These are phyloP conservation scores for Apostichopus parvimensis DNA, from an alignment of 35 echinoderm and acorn worm genomes.

Conservation along the genomic window DNA sequence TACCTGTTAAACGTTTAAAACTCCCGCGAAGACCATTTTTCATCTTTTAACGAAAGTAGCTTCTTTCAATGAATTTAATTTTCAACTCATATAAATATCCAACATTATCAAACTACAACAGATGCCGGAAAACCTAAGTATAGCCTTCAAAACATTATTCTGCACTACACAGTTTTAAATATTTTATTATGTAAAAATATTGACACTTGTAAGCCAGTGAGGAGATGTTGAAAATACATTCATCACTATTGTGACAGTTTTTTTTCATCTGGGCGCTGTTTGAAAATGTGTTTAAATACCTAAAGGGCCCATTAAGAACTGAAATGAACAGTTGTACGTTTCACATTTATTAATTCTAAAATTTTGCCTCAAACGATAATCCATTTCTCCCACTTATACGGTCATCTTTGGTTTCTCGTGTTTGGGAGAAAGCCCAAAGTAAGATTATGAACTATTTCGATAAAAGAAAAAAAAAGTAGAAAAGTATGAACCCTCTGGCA, in stretches of 20 bases:
- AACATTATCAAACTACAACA: not conserved
- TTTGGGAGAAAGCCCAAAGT: not conserved
- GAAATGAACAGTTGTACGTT: constrained; percentile 7
- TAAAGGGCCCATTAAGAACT: constrained; percentile 9
- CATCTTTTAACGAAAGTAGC: no score
- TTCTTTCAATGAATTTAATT: no score
- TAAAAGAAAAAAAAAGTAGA: constrained; percentile 15
- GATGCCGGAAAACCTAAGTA: not conserved
- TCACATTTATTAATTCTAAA: constrained; percentile 34
- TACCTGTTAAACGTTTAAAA: no score
- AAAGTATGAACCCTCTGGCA: constrained; percentile 21
- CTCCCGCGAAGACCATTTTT: no score
- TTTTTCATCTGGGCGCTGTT: not conserved
- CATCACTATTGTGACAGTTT: not conserved
- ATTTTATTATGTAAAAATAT: not conserved
- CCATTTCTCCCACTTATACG: constrained; percentile 44
- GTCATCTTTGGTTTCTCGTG: constrained; percentile 44
- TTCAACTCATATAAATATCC: no score
- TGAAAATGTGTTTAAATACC: constrained; percentile 12
- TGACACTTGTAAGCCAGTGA: not conserved
- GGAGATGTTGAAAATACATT: not conserved
- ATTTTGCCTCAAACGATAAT: constrained; percentile 45
- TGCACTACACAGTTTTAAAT: not conserved
- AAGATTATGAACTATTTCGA: constrained; percentile 45
- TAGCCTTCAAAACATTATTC: not conserved